phyloP scores from a whole-genome alignment of 2,888 invertebrate genomes.

The Leptopilina drosophilae region DNA sequence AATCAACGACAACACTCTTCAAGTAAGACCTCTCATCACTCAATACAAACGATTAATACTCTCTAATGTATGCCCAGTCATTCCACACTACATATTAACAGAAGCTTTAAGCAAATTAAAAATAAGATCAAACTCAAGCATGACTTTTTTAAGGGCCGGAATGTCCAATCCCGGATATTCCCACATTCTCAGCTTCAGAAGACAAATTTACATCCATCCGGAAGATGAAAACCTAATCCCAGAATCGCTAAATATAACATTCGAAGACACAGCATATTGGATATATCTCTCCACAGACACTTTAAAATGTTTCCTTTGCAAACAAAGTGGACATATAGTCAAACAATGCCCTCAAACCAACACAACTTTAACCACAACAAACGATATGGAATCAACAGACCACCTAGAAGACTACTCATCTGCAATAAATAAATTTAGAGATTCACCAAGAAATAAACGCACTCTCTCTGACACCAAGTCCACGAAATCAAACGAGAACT shows the following conservation, averaged over 20 bases:
- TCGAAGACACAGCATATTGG: slow-evolving; percentile 50
- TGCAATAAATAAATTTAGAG: background rate
- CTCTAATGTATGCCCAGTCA: slow-evolving; percentile 60
- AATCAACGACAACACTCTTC: background rate
- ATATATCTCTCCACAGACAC: slow-evolving; percentile 52
- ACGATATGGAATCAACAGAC: background rate
- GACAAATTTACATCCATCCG: slow-evolving; percentile 51
- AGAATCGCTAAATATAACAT: slow-evolving; percentile 45
- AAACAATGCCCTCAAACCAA: slow-evolving; percentile 34
- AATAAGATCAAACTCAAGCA: slow-evolving; percentile 54
- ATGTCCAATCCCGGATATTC: slow-evolving; percentile 52
- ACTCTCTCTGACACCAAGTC: background rate
- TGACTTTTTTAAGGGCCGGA: slow-evolving; percentile 58
- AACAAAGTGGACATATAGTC: slow-evolving; percentile 41
- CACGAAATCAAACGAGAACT: background rate
- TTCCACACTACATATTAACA: slow-evolving; percentile 39
- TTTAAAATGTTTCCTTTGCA: slow-evolving; percentile 45
- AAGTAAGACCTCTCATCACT: slow-evolving; percentile 38
- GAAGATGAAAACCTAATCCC: slow-evolving; percentile 52
- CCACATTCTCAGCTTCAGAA: slow-evolving; percentile 58
- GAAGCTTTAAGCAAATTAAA: slow-evolving; percentile 49
- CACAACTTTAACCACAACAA: background rate
- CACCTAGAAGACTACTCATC: background rate
- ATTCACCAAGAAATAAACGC: background rate
- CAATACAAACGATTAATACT: slow-evolving; percentile 48